Percentiles rank a stretch among this genome's conserved stretches.
Evolutionary conservation across 1,140 invertebrate genomes (phyloP).

Genomic region (Ladona fulva): DNA sequence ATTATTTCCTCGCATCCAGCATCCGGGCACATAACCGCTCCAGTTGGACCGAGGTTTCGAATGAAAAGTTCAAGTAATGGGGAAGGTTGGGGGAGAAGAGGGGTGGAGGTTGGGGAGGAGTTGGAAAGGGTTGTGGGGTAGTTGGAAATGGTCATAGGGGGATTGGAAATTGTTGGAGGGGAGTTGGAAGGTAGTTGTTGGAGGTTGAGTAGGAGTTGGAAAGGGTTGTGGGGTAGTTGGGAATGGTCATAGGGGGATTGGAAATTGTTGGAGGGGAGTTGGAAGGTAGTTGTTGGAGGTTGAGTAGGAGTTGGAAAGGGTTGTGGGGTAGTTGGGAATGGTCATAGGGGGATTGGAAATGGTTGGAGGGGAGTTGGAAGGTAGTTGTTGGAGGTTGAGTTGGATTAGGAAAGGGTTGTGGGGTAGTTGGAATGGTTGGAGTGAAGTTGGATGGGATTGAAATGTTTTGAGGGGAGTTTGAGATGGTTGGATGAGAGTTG

Average conservation of each 20-base stretch:
- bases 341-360: too few relatives aligned
- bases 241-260: too few relatives aligned
- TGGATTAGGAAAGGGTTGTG: neutral
- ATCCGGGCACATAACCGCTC: neutral
- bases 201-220: neutral
- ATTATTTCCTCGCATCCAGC: conserved; percentile 3
- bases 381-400: neutral
- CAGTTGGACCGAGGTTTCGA: neutral
- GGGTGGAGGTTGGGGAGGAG: neutral
- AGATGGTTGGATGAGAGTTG: neutral
- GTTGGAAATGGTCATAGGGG: too few relatives aligned
- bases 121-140: neutral
- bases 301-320: neutral
- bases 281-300: neutral
- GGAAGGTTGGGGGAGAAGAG: neutral
- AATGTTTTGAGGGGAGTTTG: neutral
- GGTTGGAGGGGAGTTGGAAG: neutral
- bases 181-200: neutral
- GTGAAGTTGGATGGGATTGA: neutral
- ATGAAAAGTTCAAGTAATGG: neutral
- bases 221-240: neutral
- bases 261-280: neutral
- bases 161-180: neutral
- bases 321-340: too few relatives aligned
- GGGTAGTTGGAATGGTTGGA: too few relatives aligned